Evolutionary conservation across 1,140 invertebrate genomes (phyloP), one percentile per base, ranked within the genome.

Genomic region (Camponotus pennsylvanicus): DNA sequence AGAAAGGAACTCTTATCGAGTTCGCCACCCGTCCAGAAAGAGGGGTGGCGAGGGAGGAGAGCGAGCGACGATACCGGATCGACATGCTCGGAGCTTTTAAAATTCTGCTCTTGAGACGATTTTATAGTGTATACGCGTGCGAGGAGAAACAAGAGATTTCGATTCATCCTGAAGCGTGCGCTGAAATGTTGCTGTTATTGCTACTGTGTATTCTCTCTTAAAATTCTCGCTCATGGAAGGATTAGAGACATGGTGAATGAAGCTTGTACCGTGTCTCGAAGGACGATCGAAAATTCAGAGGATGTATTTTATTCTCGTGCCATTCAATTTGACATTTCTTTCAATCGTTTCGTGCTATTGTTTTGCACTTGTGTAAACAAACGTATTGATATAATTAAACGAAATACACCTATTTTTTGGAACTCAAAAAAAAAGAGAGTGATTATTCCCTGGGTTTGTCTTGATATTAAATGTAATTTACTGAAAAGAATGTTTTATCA

Each of bases 21-120:
- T 87, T 89, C 79, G 21, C 59, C 63, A 32, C 18, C 67, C 7
- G 32, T 27, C 59, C 49, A 52, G 15, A 52, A 52, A 18, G 15
- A 52, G 15, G 15, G 49, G 3, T 3, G 13, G 3, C 5, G 4
- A 18, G 5, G 40, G 32, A 27, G 32, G 11, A 15, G 32, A 45
- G 87, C 75, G 37, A 45, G 49, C 78, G 80, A 87, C 85, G 80
- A 89, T 87, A 80, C 67, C 59, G n/a, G 86, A 90, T 90, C 89
- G 88, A 89, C 86, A 71, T 76, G 59, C 32, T 37, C 71, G 27
- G 76, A 52, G 75, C 89, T 88, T 90, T 88, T 88, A 76, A 90
- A 90, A 90, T 90, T 90, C 86, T 71, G 70, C 52, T 67, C 75
- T 75, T 52, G 64, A 85, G 86, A 75, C 89, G 80, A 90, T 90